Base-by-base conservation (phyloP, 2,113 vertebrate genomes). In the Lophochroa leadbeateri region DNA sequence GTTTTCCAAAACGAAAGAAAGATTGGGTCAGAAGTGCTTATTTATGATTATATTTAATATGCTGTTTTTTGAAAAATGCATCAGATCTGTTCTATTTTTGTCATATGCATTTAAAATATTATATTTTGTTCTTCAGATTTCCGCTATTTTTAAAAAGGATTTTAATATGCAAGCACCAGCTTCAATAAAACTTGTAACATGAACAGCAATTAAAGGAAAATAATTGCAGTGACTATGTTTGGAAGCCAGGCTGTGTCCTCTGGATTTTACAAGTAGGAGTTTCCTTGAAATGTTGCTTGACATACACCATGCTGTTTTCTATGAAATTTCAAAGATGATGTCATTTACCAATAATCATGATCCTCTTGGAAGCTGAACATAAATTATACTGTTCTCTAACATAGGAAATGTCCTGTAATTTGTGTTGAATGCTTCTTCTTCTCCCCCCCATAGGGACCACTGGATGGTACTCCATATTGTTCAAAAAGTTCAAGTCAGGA, bases 1-100 rank as follows among this genome's bases (percentile, higher is more conserved):
- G 65, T 94, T 85, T 93, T 86, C 50, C 35, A 81, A 81, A 86
- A 71, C 74, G 58, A 77, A 88, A 88, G 82, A 89, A 89, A 57
- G 63, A 61, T 28, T 31, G 57, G 43, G 91, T 96, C 85, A 69
- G 39, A 92, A 92, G 60, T 75, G 41, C 25, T 43, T 71, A 61
- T 72, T 86, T 68, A 19, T 76, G 63, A 58, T 55, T 80, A 6
- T 35, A 80, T 63, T 65, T 31, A 87, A 44, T 72, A 60, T 18
- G 11, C 41, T 1, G 9, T 4, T 2, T 46, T 80, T 68, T 24
- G 6, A 9, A 82, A 77, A 81, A 61, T 20, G 17, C 18, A 71
- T 58, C 2, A 1, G 37, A 65, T 85, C 84, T 74, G 3, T 70
- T 91, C 39, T 58, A 17, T 33, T 86, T 83, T 84, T 55, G 14